Evolutionary conservation across 2,888 invertebrate genomes (phyloP).

Genomic region (Anthophora plumipes): DNA sequence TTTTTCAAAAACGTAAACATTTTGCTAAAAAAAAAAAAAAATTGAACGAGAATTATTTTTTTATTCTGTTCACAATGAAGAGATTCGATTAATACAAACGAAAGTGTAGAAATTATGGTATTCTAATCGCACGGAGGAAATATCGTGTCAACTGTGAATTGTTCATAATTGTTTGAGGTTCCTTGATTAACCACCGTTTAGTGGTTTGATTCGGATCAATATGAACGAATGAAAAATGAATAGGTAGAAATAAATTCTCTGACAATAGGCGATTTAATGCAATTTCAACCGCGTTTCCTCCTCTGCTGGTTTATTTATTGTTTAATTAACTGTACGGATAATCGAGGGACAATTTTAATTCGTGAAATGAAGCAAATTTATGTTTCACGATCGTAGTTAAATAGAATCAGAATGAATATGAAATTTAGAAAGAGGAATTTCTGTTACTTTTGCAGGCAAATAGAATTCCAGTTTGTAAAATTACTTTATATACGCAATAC

Average conservation of each 20-base stretch:
- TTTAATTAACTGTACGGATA: conserved; percentile 18
- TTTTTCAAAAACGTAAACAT: not conserved
- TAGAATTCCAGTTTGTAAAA: too few species aligned
- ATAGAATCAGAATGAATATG: too few species aligned
- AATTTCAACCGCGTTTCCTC: not conserved
- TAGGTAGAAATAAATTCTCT: not conserved
- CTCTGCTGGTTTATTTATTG: conserved; percentile 16
- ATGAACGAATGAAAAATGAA: conserved; percentile 2
- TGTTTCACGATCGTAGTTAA: not conserved
- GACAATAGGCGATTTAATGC: not conserved
- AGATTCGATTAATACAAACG: not conserved
- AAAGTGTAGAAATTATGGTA: not conserved
- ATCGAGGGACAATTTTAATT: not conserved
- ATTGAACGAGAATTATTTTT: too few species aligned
- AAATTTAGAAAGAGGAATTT: too few species aligned
- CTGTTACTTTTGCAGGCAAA: too few species aligned
- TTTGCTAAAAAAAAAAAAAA: too few species aligned
- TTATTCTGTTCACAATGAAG: too few species aligned
- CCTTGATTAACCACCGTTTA: conserved; percentile 17
- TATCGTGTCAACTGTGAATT: conserved; percentile 1
- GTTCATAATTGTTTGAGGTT: conserved; percentile 8
- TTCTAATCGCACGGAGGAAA: conserved; percentile 23
- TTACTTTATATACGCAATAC: too few species aligned
- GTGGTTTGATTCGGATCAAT: not conserved
- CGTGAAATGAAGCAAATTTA: not conserved